phyloP scores from a whole-genome alignment of 1,140 invertebrate genomes.

The Diabrotica virgifera region DNA sequence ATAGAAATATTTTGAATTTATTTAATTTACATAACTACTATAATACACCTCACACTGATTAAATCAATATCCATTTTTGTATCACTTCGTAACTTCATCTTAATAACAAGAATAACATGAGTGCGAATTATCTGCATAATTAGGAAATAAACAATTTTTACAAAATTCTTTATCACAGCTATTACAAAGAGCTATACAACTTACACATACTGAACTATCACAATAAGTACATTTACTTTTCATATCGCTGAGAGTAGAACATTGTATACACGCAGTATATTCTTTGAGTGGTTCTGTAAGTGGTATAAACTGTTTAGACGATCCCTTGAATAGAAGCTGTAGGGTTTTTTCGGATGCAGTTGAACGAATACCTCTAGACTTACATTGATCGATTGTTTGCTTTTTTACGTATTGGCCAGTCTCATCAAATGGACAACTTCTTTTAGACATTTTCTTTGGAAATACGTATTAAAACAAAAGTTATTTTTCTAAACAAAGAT shows the following conservation, averaged over 20 bases:
- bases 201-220: conserved; percentile 10
- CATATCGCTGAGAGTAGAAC: conserved; percentile 4
- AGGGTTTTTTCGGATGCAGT: conserved; percentile 16
- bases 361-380: conserved; percentile 9
- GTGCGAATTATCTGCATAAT: background rate
- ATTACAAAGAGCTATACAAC: conserved; percentile 5
- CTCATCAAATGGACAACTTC: conserved; percentile 15
- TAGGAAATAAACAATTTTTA: conserved; percentile 18
- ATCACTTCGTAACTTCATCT: background rate
- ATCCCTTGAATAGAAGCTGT: conserved; percentile 15
- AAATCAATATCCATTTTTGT: too few relatives aligned
- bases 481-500: too few relatives aligned
- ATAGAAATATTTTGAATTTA: too few relatives aligned
- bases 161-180: conserved; percentile 18
- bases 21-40: too few relatives aligned
- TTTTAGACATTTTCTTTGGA: conserved; percentile 14
- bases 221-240: conserved; percentile 17
- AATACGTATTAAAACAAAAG: background rate
- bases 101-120: conserved; percentile 19
- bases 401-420: conserved; percentile 10
- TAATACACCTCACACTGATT: too few relatives aligned
- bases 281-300: background rate
- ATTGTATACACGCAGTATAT: conserved; percentile 1
- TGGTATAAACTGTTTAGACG: conserved; percentile 11
- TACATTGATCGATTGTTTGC: background rate